Base-by-base conservation (phyloP, 2,113 vertebrate genomes). In the Corydoras maculifer region DNA sequence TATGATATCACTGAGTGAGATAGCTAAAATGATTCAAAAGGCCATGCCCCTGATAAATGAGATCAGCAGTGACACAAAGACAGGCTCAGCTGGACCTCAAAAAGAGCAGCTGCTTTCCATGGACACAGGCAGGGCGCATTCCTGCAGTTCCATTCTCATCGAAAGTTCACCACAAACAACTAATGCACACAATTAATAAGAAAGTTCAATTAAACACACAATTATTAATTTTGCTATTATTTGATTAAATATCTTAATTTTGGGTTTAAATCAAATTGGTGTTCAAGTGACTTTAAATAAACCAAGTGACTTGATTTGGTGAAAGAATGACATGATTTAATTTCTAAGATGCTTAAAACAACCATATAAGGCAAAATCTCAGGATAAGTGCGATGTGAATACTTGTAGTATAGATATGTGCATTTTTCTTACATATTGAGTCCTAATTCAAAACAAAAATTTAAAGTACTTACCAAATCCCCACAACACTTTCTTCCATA, bases 61-160 rank as follows among this genome's bases (percentile, higher is more conserved):
- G 59, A 59, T 59, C 61, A 66, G 51, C 51, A 32, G 31, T 12
- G 70, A 65, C 72, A 65, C 72, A 53, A 63, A 66, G n/a, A 30
- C 57, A 30, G 67, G 57, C 31, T 68, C 62, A 29, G 11, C 29
- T 61, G 59, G 59, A 63, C 61, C 54, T 71, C 48, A 69, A 70
- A 67, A 53, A 75, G 67, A 82, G 58, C 87, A 83, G 80, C 84
- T 87, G 87, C 68, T 63, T 43, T 12, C 13, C 75, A 73, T 65
- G 75, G 64, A 68, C 32, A 70, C 75, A 81, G 70, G 62, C 74
- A 11, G 49, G 49, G 72, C 74, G 75, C 73, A 84, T 81, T 82
- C 81, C 76, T 77, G 8, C 11, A 69, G 70, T 69, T 31, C 48
- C 70, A 62, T 69, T 58, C 30, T 58, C 61, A 15, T 15, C 18